Conservation (phyloP, 1,140 invertebrate genomes). For the Nylanderia fulva region DNA sequence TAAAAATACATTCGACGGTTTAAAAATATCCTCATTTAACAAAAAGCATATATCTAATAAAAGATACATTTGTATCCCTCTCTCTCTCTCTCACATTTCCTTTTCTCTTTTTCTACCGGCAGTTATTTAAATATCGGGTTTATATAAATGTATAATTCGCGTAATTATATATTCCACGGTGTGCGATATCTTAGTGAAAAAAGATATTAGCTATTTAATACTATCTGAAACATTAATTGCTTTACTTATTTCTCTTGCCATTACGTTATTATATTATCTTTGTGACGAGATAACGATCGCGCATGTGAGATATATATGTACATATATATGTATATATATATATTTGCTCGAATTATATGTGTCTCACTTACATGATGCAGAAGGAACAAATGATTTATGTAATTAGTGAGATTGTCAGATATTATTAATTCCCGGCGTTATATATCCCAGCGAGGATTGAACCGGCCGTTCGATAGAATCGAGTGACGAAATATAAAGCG, state of each 20-base stretch:
- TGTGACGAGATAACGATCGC: slow-evolving; percentile 31
- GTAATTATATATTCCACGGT: background rate
- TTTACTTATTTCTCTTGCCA: slow-evolving; percentile 8
- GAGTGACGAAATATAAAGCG: slow-evolving; percentile 64
- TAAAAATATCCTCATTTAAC: background rate
- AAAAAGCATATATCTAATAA: slow-evolving; percentile 2
- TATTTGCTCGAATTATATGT: slow-evolving; percentile 25
- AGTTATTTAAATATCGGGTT: slow-evolving; percentile 20
- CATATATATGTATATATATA: background rate
- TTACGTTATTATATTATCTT: slow-evolving; percentile 1
- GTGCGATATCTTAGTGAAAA: background rate
- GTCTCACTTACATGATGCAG: slow-evolving; percentile 29
- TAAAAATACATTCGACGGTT: background rate
- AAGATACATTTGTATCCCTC: background rate
- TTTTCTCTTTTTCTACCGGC: background rate
- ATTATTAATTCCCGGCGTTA: slow-evolving; percentile 62
- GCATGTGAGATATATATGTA: background rate
- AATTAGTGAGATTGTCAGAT: slow-evolving; percentile 54
- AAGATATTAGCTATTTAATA: slow-evolving; percentile 4
- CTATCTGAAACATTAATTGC: slow-evolving; percentile 6
- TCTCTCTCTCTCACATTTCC: too few relatives aligned
- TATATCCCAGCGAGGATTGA: slow-evolving; percentile 30
- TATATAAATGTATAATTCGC: slow-evolving; percentile 1
- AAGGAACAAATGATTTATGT: slow-evolving; percentile 35
- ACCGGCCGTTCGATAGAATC: slow-evolving; percentile 46